Evolutionary conservation across 2,888 invertebrate genomes (phyloP).

Genomic region (Coenonympha glycerion): DNA sequence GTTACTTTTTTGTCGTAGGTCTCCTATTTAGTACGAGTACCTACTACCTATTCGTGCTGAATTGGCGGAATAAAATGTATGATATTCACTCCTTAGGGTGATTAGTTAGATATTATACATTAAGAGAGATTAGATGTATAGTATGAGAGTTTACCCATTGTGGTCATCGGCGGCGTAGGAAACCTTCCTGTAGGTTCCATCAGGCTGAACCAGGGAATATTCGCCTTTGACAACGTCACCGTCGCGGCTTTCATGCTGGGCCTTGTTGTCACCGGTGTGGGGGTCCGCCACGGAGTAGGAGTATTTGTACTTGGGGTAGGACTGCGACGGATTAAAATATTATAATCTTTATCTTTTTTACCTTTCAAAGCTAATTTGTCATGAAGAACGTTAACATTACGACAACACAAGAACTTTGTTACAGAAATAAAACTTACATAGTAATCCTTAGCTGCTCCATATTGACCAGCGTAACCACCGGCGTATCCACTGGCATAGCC

Average conservation of each 20-base stretch:
- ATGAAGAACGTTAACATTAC: no score
- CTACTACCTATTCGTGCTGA: no score
- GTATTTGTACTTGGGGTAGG: slow-evolving; percentile 78
- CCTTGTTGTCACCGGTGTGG: slow-evolving; percentile 78
- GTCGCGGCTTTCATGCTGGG: slow-evolving; percentile 75
- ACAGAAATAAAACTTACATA: slow-evolving; percentile 43
- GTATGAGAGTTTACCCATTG: slow-evolving; percentile 56
- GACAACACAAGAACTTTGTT: no score
- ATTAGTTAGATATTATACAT: no score
- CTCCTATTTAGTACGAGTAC: no score
- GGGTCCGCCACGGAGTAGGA: slow-evolving; percentile 78
- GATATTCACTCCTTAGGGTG: no score
- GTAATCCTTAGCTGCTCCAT: slow-evolving; percentile 29
- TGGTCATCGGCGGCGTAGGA: slow-evolving; percentile 77
- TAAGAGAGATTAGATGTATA: no score
- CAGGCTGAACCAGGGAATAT: slow-evolving; percentile 78
- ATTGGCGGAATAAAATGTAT: no score
- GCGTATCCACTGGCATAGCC: neutral
- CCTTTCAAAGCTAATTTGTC: no score
- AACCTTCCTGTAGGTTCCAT: slow-evolving; percentile 77
- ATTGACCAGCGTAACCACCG: slow-evolving; percentile 9
- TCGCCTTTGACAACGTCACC: slow-evolving; percentile 80
- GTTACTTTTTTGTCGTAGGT: no score
- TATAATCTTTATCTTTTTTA: neutral
- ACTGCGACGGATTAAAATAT: slow-evolving; percentile 43